Evolutionary conservation across 2,113 vertebrate species (phyloP).

Genomic region (Dinomys branickii): DNA sequence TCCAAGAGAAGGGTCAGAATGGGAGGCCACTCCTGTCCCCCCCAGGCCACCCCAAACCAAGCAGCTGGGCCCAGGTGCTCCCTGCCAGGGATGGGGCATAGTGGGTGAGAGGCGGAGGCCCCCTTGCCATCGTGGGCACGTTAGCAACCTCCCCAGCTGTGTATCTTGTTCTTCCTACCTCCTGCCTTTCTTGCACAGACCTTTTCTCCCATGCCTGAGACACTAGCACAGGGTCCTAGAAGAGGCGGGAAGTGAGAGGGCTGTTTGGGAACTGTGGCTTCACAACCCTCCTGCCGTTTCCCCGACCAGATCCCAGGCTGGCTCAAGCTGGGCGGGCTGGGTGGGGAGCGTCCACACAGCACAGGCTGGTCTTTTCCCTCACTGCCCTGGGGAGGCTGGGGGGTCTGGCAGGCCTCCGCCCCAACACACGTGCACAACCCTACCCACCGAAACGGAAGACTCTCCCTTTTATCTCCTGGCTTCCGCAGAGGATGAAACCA

Average conservation of each 20-base stretch:
- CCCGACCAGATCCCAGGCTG: not conserved
- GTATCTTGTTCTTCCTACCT: not conserved
- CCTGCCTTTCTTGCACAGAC: not conserved
- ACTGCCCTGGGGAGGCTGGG: not conserved
- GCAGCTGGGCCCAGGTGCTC: not conserved
- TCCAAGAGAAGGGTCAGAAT: not conserved
- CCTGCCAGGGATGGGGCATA: fast-evolving
- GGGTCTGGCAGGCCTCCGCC: too few species aligned
- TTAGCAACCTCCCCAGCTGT: not conserved
- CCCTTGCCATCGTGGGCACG: not conserved
- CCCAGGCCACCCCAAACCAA: not conserved
- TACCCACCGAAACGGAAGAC: not conserved
- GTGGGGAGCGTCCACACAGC: too few species aligned
- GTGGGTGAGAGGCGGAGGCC: not conserved
- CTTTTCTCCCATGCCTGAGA: not conserved
- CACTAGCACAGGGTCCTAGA: not conserved
- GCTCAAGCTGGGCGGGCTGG: not conserved
- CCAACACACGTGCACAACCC: fast-evolving
- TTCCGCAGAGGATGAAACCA: not conserved
- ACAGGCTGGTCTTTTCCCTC: not conserved
- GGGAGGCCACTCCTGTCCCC: not conserved
- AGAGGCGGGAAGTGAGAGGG: not conserved
- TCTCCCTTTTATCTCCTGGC: constrained; percentile 1
- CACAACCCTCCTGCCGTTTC: not conserved
- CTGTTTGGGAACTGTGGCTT: not conserved